Base-by-base conservation (phyloP, 2,888 invertebrate species). In the Steinernema scapterisci region DNA sequence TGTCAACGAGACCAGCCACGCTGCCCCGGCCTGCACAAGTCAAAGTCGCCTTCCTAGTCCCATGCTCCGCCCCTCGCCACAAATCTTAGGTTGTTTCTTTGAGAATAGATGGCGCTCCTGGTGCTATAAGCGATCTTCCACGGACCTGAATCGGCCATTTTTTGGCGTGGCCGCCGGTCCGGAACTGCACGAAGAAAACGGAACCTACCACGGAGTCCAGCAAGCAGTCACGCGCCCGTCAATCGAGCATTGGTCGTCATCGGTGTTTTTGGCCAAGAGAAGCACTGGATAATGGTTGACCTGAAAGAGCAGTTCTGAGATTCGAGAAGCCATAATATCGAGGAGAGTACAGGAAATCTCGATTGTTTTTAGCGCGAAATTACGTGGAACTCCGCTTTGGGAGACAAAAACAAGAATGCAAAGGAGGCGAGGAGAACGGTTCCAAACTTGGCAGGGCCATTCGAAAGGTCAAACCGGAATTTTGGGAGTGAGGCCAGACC, bases 211-310 rank as follows among this genome's bases (percentile, higher is more conserved):
- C 63, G 63, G 63, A 31, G 63, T 63, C 63, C 63, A 63, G 63
- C 63, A 63, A 25, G 63, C 31, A n/a, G 63, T 25, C 31, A 63
- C 63, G 16, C 63, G 63, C 31, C 63, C 63, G 31, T 63, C 63
- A 7, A 27, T 25, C 27, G 63, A 25, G 31, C 13, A 11, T 9
- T 38, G 63, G 38, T 63, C 63, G 25, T 63, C 63, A 63, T 63
- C 63, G 6, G 31, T 38, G 27, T 9, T 63, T 27, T 27, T 63
- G 63, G 63, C 31, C 16, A 63, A 27, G 7, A 63, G 63, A 25
- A 63, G 63, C 63, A 63, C 63, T 16, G 63, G 63, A 27, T 63
- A 63, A 25, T 63, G 63, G 63, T 31, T 63, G 63, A 63, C 63
- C 63, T 63, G 63, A 63, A 63, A 63, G 13, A 16, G 38, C 38